Evolutionary conservation across 2,888 invertebrate genomes (phyloP).

Genomic region (Ophioninae sp.): DNA sequence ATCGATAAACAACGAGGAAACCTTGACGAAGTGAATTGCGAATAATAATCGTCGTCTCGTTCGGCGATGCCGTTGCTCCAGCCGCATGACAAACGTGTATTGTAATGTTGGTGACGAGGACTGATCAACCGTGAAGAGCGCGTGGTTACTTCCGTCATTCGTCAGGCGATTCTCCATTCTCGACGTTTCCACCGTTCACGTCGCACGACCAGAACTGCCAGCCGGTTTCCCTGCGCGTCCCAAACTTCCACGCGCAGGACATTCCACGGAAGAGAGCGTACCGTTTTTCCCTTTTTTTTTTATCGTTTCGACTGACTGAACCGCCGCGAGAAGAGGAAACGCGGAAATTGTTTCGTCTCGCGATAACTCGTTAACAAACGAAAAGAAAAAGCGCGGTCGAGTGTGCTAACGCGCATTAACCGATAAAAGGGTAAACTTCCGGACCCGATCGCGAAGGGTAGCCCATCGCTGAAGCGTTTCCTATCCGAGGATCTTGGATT

Average conservation of each 20-base stretch:
- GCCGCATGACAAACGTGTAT: constrained; percentile 30
- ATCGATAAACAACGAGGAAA: constrained; percentile 74
- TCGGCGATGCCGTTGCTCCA: constrained; percentile 32
- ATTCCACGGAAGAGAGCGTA: background rate
- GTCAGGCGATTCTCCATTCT: constrained; percentile 21
- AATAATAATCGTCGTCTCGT: constrained; percentile 74
- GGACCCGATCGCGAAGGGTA: background rate
- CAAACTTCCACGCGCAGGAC: background rate
- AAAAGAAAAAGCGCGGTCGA: background rate
- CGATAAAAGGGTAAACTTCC: background rate
- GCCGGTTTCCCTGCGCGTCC: background rate
- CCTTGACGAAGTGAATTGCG: constrained; percentile 71
- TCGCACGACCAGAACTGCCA: background rate
- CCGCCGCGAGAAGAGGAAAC: background rate
- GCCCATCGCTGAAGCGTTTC: background rate
- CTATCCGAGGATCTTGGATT: background rate
- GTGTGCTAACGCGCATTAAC: background rate
- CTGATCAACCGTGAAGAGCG: constrained; percentile 39
- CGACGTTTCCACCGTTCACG: constrained; percentile 6
- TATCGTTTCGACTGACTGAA: background rate
- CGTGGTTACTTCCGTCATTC: constrained; percentile 33
- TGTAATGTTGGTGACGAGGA: constrained; percentile 39
- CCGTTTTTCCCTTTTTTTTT: background rate
- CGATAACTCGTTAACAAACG: background rate
- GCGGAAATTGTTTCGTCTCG: background rate